Base-by-base conservation (phyloP, 2,888 invertebrate species). In the Helobdella robusta region DNA sequence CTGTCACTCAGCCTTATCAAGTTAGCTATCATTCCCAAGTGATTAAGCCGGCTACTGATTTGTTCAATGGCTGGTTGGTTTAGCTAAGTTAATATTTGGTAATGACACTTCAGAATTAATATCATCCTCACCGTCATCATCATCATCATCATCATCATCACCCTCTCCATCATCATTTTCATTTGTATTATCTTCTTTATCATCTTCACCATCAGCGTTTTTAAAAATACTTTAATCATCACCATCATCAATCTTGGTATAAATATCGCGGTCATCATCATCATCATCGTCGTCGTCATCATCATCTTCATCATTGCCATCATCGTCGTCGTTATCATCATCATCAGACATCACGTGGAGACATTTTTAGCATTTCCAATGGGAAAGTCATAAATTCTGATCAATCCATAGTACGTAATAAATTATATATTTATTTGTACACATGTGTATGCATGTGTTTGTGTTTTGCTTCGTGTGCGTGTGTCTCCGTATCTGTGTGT, bases 271-370 rank as follows among this genome's bases (percentile, higher is more conserved):
- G 2, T 52, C 52, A 25, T 5, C 52, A 52, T 52, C 52, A 52
- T 5, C 52, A 52, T 52, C 52, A 52, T 52, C 25, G 6, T 52
- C 52, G 6, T 52, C 52, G 6, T 52, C 52, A 4, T 52, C 52
- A 4, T 52, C 52, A 52, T 52, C 2, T 2, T 52, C 52, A 52
- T 52, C 52, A 52, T 52, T 28, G 28, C 4, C 52, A 52, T 5
- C 52, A 52, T 52, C 52, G 15, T 52, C 52, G 28, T 52, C 52
- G 28, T 52, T 23, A 56, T 56, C 56, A 56, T 56, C 56, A 6
- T 18, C n/a, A 48, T 15, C 8, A 48, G 48, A 6, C 25, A 3
- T 8, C 48, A 48, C 20, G 23, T 4, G 48, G 8, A 11, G 48
- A 48, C 3, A 48, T 11, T 6, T 48, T 48, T 48, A 20, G 15